phyloP scores from a whole-genome alignment of 2,888 invertebrate species.

The Drosophila cognata region DNA sequence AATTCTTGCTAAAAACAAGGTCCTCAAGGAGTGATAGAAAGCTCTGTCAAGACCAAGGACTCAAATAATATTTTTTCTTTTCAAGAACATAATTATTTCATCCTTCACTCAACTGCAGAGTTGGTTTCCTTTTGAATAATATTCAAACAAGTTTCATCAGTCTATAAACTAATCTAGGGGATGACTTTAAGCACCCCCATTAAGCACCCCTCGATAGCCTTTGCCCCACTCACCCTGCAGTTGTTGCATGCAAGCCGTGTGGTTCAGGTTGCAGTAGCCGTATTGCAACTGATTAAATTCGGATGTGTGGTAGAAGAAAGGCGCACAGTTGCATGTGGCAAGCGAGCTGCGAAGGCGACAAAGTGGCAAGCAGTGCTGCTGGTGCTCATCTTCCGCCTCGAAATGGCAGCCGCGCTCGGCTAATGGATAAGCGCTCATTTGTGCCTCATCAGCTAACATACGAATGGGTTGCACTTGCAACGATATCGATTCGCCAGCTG shows the following conservation, averaged over 20 bases:
- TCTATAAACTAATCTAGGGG: not conserved
- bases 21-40: not conserved
- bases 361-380: conserved; percentile 66
- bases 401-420: conserved; percentile 74
- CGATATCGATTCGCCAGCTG: conserved; percentile 51
- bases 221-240: conserved; percentile 62
- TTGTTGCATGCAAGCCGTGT: conserved; percentile 69
- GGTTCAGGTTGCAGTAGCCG: conserved; percentile 68
- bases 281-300: conserved; percentile 12
- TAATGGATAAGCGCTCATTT: conserved; percentile 51
- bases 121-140: too few species aligned
- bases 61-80: not conserved
- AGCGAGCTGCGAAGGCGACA: conserved; percentile 65
- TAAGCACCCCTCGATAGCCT: not conserved
- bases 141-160: not conserved
- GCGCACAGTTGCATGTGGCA: conserved; percentile 73
- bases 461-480: conserved; percentile 51
- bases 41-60: not conserved
- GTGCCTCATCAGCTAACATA: conserved; percentile 46
- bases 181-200: not conserved
- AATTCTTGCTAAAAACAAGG: not conserved
- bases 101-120: not conserved
- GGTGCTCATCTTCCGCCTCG: conserved; percentile 56
- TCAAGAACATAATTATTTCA: not conserved
- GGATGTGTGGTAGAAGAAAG: conserved; percentile 48